phyloP scores from a whole-genome alignment of 2,888 invertebrate genomes.

The Leptinotarsa juncta region DNA sequence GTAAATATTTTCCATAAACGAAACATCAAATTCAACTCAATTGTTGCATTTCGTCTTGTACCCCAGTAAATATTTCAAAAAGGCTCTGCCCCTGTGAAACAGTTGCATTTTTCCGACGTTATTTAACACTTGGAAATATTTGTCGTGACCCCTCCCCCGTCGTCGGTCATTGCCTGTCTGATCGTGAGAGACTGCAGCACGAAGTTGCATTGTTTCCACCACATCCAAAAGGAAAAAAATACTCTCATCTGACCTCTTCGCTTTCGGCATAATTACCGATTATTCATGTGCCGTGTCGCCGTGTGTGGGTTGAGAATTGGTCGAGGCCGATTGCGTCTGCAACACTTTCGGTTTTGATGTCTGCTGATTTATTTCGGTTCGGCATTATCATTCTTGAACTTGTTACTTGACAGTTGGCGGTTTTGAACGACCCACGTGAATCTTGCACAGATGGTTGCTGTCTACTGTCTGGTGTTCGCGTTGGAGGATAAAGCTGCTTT shows the following conservation, averaged over 20 bases:
- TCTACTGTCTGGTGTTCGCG: not conserved
- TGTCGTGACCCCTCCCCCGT: conserved; percentile 33
- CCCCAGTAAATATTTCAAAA: no score
- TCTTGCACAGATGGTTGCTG: not conserved
- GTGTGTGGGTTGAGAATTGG: conserved; percentile 23
- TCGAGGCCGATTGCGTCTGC: conserved; percentile 1
- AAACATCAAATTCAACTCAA: no score
- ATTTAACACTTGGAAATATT: conserved; percentile 38
- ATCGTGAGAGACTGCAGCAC: conserved; percentile 58
- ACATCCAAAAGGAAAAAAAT: conserved; percentile 31
- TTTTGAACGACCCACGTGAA: not conserved
- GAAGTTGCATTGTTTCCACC: conserved; percentile 51
- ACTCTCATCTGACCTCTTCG: conserved; percentile 50
- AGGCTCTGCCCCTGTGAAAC: no score
- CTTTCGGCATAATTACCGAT: conserved; percentile 47
- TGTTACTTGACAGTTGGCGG: conserved; percentile 1
- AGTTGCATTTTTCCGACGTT: conserved; percentile 30
- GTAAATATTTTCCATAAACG: no score
- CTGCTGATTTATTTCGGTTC: not conserved
- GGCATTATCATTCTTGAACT: not conserved
- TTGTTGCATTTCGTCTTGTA: no score
- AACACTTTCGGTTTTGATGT: conserved; percentile 17
- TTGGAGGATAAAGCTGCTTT: not conserved
- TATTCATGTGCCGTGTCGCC: conserved; percentile 24
- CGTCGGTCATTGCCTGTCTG: conserved; percentile 58